Base-by-base conservation (phyloP, 2,797 vertebrate species). In the Intellagama lesueurii region DNA sequence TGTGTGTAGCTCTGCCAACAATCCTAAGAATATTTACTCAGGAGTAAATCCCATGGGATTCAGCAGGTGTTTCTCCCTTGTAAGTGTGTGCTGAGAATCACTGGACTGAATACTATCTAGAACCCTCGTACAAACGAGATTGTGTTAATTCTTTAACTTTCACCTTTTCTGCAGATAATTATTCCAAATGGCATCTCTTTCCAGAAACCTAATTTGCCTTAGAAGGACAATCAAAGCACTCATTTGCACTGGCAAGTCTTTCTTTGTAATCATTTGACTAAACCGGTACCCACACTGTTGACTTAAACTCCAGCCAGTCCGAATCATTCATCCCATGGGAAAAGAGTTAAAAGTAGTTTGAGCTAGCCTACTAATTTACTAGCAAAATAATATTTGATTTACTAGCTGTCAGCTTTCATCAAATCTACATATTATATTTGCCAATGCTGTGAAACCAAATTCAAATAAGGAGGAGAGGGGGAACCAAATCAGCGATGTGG, bases 301-400 rank as follows among this genome's bases (percentile, higher is more conserved):
- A 93, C 88, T 96, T 95, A 95, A 95, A 95, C 93, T 93, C 85
- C 87, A 94, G 94, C 92, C 92, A 94, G 92, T 94, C 95, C 93
- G 95, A 96, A 95, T 93, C 91, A 89, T 89, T 93, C 90, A 92
- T 93, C 94, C 92, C 96, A 96, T 94, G 95, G 95, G 95, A 97
- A 90, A 96, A 94, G 94, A 95, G 94, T 96, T 96, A 96, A 96
- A 96, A 94, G 95, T 86, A 93, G 94, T 87, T 88, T 88, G 93
- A 91, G 90, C 86, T 87, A 88, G 91, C 91, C 94, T 91, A 84
- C 80, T 95, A 95, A 95, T 93, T 95, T 96, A 94, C 93, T 92
- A 95, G 94, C 92, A 96, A 96, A 96, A 95, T 94, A 95, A 93
- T 91, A 93, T 5, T 90, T 95, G 94, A 96, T 96, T 96, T 96